phyloP scores from a whole-genome alignment of 1,140 invertebrate species.

The Saccostrea cuccullata region DNA sequence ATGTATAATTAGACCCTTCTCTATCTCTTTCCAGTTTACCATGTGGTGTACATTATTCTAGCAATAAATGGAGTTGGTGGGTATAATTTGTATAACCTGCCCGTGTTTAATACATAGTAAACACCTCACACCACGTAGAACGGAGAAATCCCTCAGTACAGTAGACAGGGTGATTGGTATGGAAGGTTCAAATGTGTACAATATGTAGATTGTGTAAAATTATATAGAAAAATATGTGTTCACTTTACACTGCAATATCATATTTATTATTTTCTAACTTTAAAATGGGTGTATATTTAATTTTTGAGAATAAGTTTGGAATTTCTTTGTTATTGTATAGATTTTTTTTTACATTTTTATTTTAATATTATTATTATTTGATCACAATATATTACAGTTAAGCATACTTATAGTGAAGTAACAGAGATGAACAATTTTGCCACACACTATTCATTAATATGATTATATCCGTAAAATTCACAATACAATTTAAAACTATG shows the following conservation, averaged over 20 bases:
- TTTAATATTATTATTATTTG: neutral
- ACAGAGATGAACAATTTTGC: too few relatives aligned
- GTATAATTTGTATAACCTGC: conserved; percentile 46
- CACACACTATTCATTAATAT: too few relatives aligned
- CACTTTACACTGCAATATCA: conserved; percentile 8
- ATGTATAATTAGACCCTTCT: neutral
- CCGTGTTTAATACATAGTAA: conserved; percentile 42
- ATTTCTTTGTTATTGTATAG: neutral
- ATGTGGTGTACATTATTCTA: conserved; percentile 49
- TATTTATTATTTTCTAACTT: neutral
- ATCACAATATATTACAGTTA: neutral
- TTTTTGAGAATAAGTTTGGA: neutral
- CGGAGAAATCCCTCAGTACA: neutral
- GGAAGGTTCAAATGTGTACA: neutral
- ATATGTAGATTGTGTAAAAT: neutral
- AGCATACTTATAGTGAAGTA: too few relatives aligned
- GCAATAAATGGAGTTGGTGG: conserved; percentile 40
- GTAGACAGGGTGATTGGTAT: neutral
- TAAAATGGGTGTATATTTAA: neutral
- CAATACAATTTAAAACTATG: too few relatives aligned
- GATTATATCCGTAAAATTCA: too few relatives aligned
- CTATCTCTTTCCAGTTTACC: conserved; percentile 48
- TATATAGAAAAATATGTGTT: neutral
- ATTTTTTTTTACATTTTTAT: neutral
- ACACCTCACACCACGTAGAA: neutral